Percentiles rank a stretch among this genome's conserved stretches.
Conservation (phyloP, 1,140 invertebrate genomes). For the Philaenus spumarius region DNA sequence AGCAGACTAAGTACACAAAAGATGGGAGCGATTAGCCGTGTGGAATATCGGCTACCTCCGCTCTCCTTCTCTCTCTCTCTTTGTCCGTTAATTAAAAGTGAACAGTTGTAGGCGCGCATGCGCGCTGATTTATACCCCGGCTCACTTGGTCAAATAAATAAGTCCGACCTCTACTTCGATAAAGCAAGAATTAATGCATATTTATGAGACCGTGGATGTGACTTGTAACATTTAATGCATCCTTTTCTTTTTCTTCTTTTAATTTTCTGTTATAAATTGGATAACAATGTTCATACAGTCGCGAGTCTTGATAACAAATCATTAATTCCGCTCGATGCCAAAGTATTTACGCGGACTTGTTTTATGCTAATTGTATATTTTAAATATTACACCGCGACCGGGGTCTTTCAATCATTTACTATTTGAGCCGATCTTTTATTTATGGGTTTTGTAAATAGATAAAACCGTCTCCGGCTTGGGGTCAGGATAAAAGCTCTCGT, state of each 20-base stretch:
- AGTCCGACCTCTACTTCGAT: slow-evolving; percentile 5
- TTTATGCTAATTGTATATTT: slow-evolving; percentile 7
- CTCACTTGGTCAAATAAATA: slow-evolving; percentile 12
- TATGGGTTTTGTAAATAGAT: too few species aligned
- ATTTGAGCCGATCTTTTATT: too few species aligned
- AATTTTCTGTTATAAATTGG: slow-evolving; percentile 17
- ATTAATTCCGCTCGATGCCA: not conserved
- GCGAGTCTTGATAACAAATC: not conserved
- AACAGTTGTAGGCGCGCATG: slow-evolving; percentile 6
- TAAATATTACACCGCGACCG: too few species aligned
- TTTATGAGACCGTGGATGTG: slow-evolving; percentile 7
- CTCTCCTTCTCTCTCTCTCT: not conserved
- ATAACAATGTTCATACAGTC: not conserved
- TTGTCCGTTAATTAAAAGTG: slow-evolving; percentile 8
- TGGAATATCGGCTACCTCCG: not conserved
- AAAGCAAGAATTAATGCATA: slow-evolving; percentile 15
- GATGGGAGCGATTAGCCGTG: too few species aligned
- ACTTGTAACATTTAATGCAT: slow-evolving; percentile 16
- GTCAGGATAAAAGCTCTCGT: too few species aligned
- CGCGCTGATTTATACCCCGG: not conserved
- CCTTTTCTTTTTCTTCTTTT: slow-evolving; percentile 7
- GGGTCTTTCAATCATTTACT: too few species aligned
- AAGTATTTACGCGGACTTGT: not conserved
- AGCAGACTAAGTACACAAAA: too few species aligned
- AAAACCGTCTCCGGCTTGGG: too few species aligned